Conservation (phyloP, 2,888 invertebrate genomes). For the Nomada lathburiana region DNA sequence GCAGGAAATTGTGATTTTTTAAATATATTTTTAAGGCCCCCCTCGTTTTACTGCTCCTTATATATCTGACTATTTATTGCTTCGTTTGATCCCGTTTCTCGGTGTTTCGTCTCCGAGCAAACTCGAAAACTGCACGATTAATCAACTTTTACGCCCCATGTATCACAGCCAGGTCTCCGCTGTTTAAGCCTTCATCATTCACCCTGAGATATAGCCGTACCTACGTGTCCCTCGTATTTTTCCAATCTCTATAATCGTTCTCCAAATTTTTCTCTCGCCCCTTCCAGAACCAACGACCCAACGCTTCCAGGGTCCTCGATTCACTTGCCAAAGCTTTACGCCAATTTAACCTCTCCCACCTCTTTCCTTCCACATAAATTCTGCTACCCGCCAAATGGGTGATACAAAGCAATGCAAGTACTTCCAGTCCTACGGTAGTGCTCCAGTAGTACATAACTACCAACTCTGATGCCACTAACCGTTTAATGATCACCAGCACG, state of each 20-base stretch:
- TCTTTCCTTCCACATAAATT: neutral
- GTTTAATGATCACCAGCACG: neutral
- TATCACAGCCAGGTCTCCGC: constrained; percentile 18
- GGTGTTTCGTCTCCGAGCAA: neutral
- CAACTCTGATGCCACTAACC: no score
- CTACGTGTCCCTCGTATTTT: constrained; percentile 22
- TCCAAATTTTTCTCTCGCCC: constrained; percentile 18
- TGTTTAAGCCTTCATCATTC: constrained; percentile 30
- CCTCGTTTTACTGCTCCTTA: neutral
- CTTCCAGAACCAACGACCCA: constrained; percentile 9
- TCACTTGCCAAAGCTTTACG: neutral
- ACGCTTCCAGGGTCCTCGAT: neutral
- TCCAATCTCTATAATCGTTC: constrained; percentile 17
- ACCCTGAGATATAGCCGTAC: constrained; percentile 16
- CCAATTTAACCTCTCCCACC: neutral
- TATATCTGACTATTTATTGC: neutral
- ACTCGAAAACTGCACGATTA: constrained; percentile 35
- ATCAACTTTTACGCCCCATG: constrained; percentile 31
- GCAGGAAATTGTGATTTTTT: neutral
- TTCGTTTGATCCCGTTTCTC: neutral
- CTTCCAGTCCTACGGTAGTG: no score
- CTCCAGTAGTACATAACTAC: no score
- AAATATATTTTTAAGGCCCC: neutral
- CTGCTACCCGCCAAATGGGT: neutral
- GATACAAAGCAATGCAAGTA: no score